phyloP scores from a whole-genome alignment of 2,888 invertebrate genomes.

The Schrankia costaestrigalis region DNA sequence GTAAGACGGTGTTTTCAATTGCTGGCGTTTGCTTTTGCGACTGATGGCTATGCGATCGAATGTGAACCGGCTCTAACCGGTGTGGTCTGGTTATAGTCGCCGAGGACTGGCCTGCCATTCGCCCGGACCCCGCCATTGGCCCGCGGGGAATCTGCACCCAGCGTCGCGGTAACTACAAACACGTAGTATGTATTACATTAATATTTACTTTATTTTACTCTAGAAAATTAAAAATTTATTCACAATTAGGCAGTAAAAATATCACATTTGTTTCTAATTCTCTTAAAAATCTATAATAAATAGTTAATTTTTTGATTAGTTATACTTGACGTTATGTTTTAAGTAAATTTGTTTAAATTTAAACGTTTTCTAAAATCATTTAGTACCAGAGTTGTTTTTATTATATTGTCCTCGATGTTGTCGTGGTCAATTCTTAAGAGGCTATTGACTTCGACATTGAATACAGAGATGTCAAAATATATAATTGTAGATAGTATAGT shows the following conservation, averaged over 20 bases:
- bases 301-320: no score
- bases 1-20: constrained; percentile 21
- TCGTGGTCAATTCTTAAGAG: no score
- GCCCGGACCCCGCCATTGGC: constrained; percentile 54
- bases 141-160: constrained; percentile 48
- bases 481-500: no score
- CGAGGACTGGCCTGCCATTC: constrained; percentile 69
- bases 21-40: constrained; percentile 34
- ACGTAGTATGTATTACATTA: constrained; percentile 63
- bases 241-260: constrained; percentile 12
- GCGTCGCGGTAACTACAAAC: constrained; percentile 46
- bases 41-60: constrained; percentile 34
- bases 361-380: no score
- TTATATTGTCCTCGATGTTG: no score
- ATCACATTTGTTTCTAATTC: no score
- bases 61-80: constrained; percentile 36
- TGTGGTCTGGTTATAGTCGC: constrained; percentile 64
- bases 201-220: neutral
- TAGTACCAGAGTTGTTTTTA: no score
- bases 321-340: no score
- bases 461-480: constrained; percentile 6
- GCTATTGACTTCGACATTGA: constrained; percentile 16
- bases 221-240: neutral
- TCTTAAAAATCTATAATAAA: no score
- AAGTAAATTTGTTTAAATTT: no score